Evolutionary conservation across 2,888 invertebrate species (phyloP), one percentile per base, ranked within the genome.

Genomic region (Campoplex capitator): DNA sequence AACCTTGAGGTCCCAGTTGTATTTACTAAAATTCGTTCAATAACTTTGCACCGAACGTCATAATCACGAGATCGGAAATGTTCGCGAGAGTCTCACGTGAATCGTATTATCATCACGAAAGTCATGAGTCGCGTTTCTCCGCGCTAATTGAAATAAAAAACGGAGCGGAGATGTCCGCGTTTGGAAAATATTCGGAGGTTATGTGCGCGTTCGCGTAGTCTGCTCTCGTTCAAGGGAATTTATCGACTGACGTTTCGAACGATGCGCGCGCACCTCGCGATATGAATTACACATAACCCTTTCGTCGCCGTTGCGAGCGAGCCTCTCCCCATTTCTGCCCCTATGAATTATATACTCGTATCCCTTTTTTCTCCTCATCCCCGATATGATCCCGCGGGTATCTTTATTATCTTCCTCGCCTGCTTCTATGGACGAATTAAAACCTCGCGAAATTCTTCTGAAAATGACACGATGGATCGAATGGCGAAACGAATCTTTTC

Each of bases 101-200:
- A 51, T 7, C 32, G 9, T 32, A 32, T 51, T 71, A 48, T 71
- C 48, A 3, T 28, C 48, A 1, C 16, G 11, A 16, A 32, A 28
- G 28, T 51, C 48, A 51, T 71, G 42, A 18, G 48, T 62, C n/a
- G 62, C 38, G 65, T 68, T 13, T 38, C 38, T 38, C 38, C 23
- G 4, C 76, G 77, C 68, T 38, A 54, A 54, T 51, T 28, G 54
- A 51, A n/a, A 73, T 11, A 16, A 74, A 28, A 62, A 32, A 35
- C 58, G 58, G 54, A 32, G 42, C 56, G 65, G 70, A 16, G 4
- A 45, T 11, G 56, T 54, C 32, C 54, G 56, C 88, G 78, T 85
- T 87, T 84, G 90, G 89, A 87, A 88, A 85, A 82, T 86, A 88
- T 89, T 92, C 91, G 77, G 86, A 92, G 92, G 92, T 92, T 92